Evolutionary conservation across 2,113 vertebrate species (phyloP), one percentile per base, ranked within the genome.

Genomic region (Phoenicopterus ruber): DNA sequence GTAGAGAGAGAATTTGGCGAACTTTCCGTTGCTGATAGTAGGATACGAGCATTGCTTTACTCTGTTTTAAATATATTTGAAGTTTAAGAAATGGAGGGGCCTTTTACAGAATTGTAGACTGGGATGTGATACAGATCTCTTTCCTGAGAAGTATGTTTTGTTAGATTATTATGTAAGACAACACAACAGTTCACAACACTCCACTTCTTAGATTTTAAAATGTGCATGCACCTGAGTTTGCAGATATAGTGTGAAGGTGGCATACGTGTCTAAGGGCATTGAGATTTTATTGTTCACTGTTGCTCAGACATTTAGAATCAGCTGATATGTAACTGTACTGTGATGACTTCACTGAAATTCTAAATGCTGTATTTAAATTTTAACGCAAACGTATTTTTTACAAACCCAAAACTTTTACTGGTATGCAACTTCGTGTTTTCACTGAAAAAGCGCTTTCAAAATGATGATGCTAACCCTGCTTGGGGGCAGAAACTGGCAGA

Each of bases 261-360:
- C 28, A 15, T 16, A 10, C 0, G 0, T 40, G 28, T 28, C 52
- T 22, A 38, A 13, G 38, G 40, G 10, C 9, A 5, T 2, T 5
- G 49, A 70, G 40, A 24, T 71, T 78, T 62, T 38, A 5, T 40
- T 77, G 7, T 38, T 46, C 14, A 4, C 13, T 5, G 1, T 52
- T 63, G 36, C 82, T 90, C 52, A 71, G 50, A 58, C 29, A 12
- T 34, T 59, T 47, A 57, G 26, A 66, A 42, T 91, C 38, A 28
- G 31, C n/a, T 50, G 57, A 38, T 55, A 17, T 2, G 5, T 50
- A 42, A 11, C 34, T 57, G 20, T 66, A 11, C 49, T 76, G 24
- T 34, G 55, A 40, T 58, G 31, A 79, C 32, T n/a, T 72, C 57
- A 44, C 54, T 71, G 44, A 47, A 65, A 69, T 72, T 54, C 55